Conservation (phyloP, 2,888 invertebrate genomes). For the Dorcus hopei region DNA sequence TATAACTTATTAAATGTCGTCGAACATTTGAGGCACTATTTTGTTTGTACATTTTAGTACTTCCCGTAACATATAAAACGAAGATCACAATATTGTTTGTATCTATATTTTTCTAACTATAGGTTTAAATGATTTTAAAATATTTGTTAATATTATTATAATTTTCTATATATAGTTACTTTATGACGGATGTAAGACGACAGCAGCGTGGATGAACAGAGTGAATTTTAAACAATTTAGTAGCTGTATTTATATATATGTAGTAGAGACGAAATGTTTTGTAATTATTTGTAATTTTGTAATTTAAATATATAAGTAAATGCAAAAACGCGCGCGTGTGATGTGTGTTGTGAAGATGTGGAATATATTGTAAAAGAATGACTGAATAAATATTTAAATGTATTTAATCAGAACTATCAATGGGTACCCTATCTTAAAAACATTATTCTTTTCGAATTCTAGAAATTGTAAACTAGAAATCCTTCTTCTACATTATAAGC, state of each 20-base stretch:
- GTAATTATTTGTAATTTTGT: constrained; percentile 2
- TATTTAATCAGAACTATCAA: too few relatives aligned
- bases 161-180: background rate
- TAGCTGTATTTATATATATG: background rate
- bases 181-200: background rate
- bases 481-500: too few relatives aligned
- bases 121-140: background rate
- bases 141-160: background rate
- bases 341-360: background rate
- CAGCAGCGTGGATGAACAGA: background rate
- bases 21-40: background rate
- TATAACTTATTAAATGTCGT: background rate
- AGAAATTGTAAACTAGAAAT: too few relatives aligned
- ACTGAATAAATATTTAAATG: constrained; percentile 14
- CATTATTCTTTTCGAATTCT: too few relatives aligned
- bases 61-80: background rate
- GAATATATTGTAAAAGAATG: constrained; percentile 6
- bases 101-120: too few relatives aligned
- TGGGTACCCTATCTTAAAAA: too few relatives aligned
- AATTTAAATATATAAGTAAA: constrained; percentile 1
- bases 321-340: background rate
- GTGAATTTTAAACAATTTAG: background rate
- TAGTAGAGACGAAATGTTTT: background rate
- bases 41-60: background rate
- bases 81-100: too few relatives aligned